These are phyloP conservation scores for Lepidurus couesii DNA, from an alignment of 1,140 invertebrate species.

Conservation along the genomic window DNA sequence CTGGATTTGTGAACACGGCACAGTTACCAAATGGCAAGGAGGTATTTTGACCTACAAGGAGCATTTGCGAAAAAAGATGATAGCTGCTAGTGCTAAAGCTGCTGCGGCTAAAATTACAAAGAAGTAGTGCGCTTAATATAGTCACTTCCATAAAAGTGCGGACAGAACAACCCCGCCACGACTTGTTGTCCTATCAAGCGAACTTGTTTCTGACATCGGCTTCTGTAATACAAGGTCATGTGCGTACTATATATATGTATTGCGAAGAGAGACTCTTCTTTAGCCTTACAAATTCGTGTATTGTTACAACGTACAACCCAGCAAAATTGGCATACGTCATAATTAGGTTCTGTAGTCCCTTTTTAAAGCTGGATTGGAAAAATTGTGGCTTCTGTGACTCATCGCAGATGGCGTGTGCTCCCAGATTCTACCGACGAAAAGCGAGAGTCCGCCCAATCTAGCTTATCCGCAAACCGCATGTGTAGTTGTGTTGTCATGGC, in stretches of 20 bases:
- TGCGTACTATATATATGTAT: neutral
- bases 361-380: too few species aligned
- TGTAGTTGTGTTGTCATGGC: slow-evolving; percentile 11
- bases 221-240: slow-evolving; percentile 7
- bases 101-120: slow-evolving; percentile 32
- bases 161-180: neutral
- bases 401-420: neutral
- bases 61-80: slow-evolving; percentile 76
- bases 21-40: slow-evolving; percentile 93
- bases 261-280: neutral
- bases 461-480: neutral
- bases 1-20: slow-evolving; percentile 96
- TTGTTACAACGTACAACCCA: too few species aligned
- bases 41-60: slow-evolving; percentile 95
- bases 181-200: neutral
- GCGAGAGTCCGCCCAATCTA: neutral
- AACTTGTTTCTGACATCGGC: neutral
- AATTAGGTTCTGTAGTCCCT: too few species aligned
- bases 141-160: neutral
- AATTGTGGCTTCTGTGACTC: neutral
- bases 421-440: neutral
- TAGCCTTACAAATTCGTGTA: neutral
- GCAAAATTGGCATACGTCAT: too few species aligned
- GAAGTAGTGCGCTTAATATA: neutral
- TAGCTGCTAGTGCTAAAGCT: slow-evolving; percentile 43